Evolutionary conservation across 2,888 invertebrate genomes (phyloP).

Genomic region (Lucinisca nassula): DNA sequence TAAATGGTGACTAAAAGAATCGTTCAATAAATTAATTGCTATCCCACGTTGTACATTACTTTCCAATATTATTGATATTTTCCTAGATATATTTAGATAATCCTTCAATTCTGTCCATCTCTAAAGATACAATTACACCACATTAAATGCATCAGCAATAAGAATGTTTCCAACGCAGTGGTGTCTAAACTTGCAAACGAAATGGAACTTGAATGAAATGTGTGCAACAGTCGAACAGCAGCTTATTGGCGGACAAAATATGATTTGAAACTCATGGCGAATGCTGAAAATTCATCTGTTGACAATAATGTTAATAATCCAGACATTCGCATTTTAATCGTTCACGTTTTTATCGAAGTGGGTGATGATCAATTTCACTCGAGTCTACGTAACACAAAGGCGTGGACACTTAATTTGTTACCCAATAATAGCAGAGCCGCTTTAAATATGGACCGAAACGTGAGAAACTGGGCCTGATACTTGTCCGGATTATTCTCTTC

Average conservation of each 20-base stretch:
- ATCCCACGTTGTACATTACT: background rate
- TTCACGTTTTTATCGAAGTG: background rate
- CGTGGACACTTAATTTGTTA: background rate
- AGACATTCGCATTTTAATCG: background rate
- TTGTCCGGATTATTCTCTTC: no score
- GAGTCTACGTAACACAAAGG: background rate
- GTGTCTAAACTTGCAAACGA: background rate
- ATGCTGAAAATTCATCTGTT: no score
- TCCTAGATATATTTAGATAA: background rate
- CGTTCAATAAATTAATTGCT: conserved; percentile 10
- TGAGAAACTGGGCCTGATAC: no score
- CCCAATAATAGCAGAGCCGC: background rate
- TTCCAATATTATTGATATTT: background rate
- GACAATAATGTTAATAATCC: background rate
- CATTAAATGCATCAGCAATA: background rate
- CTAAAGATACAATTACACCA: background rate
- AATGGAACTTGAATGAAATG: no score
- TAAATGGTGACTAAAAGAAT: background rate
- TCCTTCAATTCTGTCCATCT: background rate
- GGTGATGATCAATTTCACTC: background rate
- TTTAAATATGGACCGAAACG: no score
- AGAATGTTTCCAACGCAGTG: background rate
- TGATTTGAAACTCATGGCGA: no score
- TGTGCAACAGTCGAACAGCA: no score
- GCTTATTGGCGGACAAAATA: no score